Evolutionary conservation across 2,888 invertebrate genomes (phyloP).

Genomic region (Scelioninae gen. 1): DNA sequence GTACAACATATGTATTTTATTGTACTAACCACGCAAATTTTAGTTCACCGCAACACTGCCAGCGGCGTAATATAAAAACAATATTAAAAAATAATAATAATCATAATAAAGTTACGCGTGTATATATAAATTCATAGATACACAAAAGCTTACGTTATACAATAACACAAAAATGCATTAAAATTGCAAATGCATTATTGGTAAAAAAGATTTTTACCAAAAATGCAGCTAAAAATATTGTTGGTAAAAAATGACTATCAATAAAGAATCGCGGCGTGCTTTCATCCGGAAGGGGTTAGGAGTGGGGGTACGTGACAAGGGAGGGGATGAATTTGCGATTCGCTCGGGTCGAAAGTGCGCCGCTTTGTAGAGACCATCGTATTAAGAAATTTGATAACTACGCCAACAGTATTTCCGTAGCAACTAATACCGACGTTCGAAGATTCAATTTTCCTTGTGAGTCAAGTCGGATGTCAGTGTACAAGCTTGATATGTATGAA

Average conservation of each 20-base stretch:
- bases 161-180: conserved; percentile 41
- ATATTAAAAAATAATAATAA: conserved; percentile 2
- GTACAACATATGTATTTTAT: conserved; percentile 23
- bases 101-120: not conserved
- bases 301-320: no score
- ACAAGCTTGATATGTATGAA: conserved; percentile 57
- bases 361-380: conserved; percentile 14
- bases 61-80: conserved; percentile 26
- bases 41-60: conserved; percentile 57
- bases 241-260: conserved; percentile 57
- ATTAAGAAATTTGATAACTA: conserved; percentile 38
- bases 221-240: conserved; percentile 43
- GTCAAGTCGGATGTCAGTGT: conserved; percentile 45
- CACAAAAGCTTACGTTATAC: conserved; percentile 43
- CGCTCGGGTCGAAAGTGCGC: not conserved
- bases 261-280: conserved; percentile 19
- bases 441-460: conserved; percentile 42
- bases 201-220: no score
- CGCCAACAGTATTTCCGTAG: conserved; percentile 47
- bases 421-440: conserved; percentile 49
- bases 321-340: not conserved
- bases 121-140: conserved; percentile 42
- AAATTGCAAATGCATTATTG: no score
- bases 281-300: not conserved
- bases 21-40: conserved; percentile 47